Conservation (phyloP, 1,140 invertebrate genomes). For the Dreissena polymorpha region DNA sequence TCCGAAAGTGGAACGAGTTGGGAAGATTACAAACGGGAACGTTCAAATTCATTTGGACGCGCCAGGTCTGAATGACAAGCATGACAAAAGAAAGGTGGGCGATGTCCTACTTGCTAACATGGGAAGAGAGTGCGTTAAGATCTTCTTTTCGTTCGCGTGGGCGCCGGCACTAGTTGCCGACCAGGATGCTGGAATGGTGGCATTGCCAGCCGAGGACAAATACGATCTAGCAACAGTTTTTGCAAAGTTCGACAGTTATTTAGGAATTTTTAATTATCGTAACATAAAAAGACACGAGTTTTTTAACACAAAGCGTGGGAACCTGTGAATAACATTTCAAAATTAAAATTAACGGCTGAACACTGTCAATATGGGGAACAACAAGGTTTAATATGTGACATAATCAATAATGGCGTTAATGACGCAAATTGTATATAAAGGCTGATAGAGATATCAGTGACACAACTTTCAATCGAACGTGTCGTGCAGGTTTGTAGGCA, state of each 20-base stretch:
- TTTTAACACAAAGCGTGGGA: slow-evolving; percentile 48
- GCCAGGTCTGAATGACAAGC: not conserved
- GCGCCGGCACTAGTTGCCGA: not conserved
- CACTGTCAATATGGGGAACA: slow-evolving; percentile 53
- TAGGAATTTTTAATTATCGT: slow-evolving; percentile 48
- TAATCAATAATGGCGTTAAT: slow-evolving; percentile 55
- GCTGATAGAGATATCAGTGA: slow-evolving; percentile 53
- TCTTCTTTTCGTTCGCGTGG: not conserved
- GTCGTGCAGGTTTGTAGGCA: no score
- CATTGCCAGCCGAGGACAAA: no score
- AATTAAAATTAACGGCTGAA: slow-evolving; percentile 50
- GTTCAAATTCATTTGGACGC: not conserved
- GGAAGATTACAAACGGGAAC: not conserved
- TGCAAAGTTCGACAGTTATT: slow-evolving; percentile 22
- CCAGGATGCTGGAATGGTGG: not conserved
- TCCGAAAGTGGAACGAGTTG: no score
- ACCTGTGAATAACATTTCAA: slow-evolving; percentile 51
- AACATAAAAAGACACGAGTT: slow-evolving; percentile 55
- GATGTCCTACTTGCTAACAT: not conserved
- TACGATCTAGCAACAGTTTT: slow-evolving; percentile 2
- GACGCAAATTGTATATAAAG: slow-evolving; percentile 55
- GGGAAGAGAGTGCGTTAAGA: not conserved
- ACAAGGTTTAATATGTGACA: slow-evolving; percentile 56
- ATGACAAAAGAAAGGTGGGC: not conserved
- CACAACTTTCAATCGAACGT: slow-evolving; percentile 39